phyloP scores from a whole-genome alignment of 1,140 invertebrate species.

The Dufourea novaeangliae region DNA sequence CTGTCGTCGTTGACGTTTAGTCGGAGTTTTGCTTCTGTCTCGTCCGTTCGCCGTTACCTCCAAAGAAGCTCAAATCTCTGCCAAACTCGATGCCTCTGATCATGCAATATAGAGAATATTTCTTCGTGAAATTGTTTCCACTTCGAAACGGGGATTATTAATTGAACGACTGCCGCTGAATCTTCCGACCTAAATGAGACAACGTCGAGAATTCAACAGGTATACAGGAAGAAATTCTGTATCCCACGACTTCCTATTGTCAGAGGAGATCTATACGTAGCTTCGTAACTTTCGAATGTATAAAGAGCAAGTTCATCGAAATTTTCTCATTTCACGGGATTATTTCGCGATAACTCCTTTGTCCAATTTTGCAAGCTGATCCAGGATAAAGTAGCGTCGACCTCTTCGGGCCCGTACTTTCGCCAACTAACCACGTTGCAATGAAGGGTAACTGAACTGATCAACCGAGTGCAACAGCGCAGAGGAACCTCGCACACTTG shows the following conservation, averaged over 20 bases:
- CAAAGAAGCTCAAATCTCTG: too few species aligned
- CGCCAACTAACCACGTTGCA: neutral
- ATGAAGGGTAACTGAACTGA: slow-evolving; percentile 61
- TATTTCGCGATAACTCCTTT: neutral
- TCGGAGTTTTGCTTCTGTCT: slow-evolving; percentile 54
- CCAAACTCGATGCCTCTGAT: neutral
- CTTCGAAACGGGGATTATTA: neutral
- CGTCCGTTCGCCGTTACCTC: neutral
- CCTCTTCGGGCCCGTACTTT: slow-evolving; percentile 22
- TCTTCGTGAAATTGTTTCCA: neutral
- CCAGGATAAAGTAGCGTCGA: slow-evolving; percentile 51
- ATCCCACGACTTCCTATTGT: neutral
- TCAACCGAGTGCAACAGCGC: slow-evolving; percentile 23
- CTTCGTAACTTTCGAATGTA: neutral
- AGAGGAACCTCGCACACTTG: slow-evolving; percentile 23
- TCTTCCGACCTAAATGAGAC: neutral
- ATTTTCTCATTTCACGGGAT: neutral
- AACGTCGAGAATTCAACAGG: slow-evolving; percentile 58
- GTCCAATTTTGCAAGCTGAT: slow-evolving; percentile 35
- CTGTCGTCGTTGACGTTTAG: slow-evolving; percentile 53
- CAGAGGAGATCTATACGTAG: neutral
- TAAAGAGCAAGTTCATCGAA: neutral
- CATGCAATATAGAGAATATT: neutral
- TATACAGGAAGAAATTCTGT: slow-evolving; percentile 17
- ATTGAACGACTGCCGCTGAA: neutral